Percentiles rank a stretch among this genome's conserved stretches.
Conservation (phyloP, 2,113 vertebrate genomes). For the Perognathus longimembris region DNA sequence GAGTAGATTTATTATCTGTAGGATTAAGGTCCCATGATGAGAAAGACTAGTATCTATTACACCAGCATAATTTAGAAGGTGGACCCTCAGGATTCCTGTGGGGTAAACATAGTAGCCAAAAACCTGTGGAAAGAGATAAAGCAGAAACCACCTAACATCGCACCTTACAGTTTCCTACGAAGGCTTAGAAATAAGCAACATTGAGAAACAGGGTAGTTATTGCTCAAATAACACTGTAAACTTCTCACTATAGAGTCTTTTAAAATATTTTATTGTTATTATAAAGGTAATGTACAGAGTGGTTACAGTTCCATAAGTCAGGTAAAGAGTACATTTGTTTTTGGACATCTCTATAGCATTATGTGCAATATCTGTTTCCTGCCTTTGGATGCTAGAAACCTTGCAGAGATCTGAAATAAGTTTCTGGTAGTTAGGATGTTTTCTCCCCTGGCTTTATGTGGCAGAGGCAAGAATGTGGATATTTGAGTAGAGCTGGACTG, state of each 20-base stretch:
- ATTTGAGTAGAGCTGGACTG: neutral
- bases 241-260: neutral
- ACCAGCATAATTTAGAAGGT: neutral
- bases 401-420: neutral
- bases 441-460: fast-evolving
- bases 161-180: neutral
- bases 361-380: neutral
- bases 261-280: no score
- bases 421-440: neutral
- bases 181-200: neutral
- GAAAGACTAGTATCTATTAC: neutral
- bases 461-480: neutral
- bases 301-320: no score
- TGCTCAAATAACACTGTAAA: neutral
- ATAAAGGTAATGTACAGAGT: no score
- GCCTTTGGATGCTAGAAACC: neutral
- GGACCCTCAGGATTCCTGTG: neutral
- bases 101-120: neutral
- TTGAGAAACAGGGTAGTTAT: neutral
- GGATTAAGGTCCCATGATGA: neutral
- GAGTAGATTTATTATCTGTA: neutral
- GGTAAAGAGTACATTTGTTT: no score
- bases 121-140: neutral
- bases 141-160: neutral
- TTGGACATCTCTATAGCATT: neutral